Base-by-base conservation (phyloP, 1,140 invertebrate species). In the Piezodorus guildinii region DNA sequence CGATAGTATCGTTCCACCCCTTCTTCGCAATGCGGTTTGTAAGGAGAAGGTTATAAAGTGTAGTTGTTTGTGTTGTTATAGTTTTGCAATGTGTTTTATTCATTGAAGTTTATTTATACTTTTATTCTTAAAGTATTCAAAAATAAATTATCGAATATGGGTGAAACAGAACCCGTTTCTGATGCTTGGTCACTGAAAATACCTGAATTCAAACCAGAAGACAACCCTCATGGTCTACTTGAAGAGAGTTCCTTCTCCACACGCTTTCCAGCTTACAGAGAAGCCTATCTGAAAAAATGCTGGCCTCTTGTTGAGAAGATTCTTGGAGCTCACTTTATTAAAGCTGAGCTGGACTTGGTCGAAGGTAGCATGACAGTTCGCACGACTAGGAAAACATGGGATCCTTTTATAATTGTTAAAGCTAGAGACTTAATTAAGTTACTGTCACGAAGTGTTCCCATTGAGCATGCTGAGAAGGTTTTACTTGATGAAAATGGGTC, bases 331-430 rank as follows among this genome's bases (percentile, higher is more conserved):
- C 78, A 93, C 76, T 77, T 83, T 56, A 77, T 99, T 0, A 90
- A 90, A 73, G 91, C 90, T 0, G 93, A 98, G 71, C 75, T 99
- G 64, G 96, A 99, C 80, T 75, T 97, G 0, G 78, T 97, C 3
- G 94, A 98, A 82, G 96, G 97, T 59, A 88, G 87, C 68, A 94
- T 99, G 89, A 86, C 85, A 9, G 96, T 99, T 0, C 83, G 80
- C 73, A 99, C 97, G 0, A 98, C 95, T 0, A 80, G 93, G 60
- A 96, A 98, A 79, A 98, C 96, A 2, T 99, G 92, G 92, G 97
- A 99, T 80, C 97, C 97, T 0, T 98, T 91, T 68, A 91, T 97
- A 51, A 93, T 99, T 52, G 82, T 99, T 10, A 99, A 99, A 78
- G 92, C 94, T 10, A 81, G 96, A 67, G 97, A 99, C 74, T 82